Conservation (phyloP, 1,140 invertebrate genomes). For the Hyphantria cunea region DNA sequence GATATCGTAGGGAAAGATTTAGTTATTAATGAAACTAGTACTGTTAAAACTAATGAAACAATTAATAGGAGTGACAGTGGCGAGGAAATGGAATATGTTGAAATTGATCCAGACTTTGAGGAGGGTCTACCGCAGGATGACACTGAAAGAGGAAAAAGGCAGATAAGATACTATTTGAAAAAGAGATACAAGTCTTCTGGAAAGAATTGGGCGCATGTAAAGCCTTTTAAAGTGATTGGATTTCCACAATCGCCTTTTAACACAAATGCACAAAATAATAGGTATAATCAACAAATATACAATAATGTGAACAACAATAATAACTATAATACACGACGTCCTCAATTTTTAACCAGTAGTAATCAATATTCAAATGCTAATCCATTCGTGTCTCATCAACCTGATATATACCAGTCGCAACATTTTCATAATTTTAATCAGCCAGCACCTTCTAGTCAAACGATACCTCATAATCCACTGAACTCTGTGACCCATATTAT, state of each 20-base stretch:
- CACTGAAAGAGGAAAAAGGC: slow-evolving; percentile 75
- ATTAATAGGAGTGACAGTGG: slow-evolving; percentile 58
- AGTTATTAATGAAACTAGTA: slow-evolving; percentile 30
- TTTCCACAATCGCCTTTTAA: slow-evolving; percentile 54
- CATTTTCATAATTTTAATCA: slow-evolving; percentile 62
- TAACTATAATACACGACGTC: slow-evolving; percentile 43
- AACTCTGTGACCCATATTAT: slow-evolving; percentile 67
- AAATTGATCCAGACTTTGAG: slow-evolving; percentile 41
- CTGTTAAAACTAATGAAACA: slow-evolving; percentile 40
- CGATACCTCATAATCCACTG: slow-evolving; percentile 37
- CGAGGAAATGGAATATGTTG: slow-evolving; percentile 64
- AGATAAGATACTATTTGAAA: slow-evolving; percentile 71
- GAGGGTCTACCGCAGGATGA: slow-evolving; percentile 46
- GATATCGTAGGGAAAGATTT: slow-evolving; percentile 38
- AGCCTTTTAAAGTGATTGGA: slow-evolving; percentile 52
- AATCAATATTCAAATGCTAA: slow-evolving; percentile 53
- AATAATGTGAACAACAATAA: slow-evolving; percentile 42
- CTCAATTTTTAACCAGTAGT: slow-evolving; percentile 32
- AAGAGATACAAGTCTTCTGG: slow-evolving; percentile 54
- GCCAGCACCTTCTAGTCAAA: slow-evolving; percentile 53
- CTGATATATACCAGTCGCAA: slow-evolving; percentile 47
- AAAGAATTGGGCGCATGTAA: slow-evolving; percentile 54
- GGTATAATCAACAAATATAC: slow-evolving; percentile 43
- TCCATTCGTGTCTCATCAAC: slow-evolving; percentile 50
- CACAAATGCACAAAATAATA: slow-evolving; percentile 51